Base-by-base conservation (phyloP, 37 sponge, comb jelly and placozoan genomes). In the Petrosia ficiformis region DNA sequence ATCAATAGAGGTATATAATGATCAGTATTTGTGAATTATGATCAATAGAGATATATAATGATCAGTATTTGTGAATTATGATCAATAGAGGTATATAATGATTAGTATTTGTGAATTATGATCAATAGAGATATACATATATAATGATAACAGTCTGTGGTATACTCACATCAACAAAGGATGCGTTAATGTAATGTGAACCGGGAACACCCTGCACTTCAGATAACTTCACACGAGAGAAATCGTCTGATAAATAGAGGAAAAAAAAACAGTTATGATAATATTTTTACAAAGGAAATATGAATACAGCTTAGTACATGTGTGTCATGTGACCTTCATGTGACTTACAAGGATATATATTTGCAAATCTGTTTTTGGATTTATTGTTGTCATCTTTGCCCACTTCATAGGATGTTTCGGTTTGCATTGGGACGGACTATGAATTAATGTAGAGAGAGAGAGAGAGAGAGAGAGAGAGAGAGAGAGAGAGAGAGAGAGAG, bases 271-370 rank as follows among this genome's bases (percentile, higher is more conserved):
- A 69, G 5, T 39, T 24, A 29, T 26, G 29, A 16, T n/a, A n/a
- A n/a, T n/a, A n/a, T n/a, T n/a, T n/a, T 11, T 41, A 75, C 21
- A 72, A 54, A 33, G 16, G 65, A 63, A 14, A 63, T 30, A 63
- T 6, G 16, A 63, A 30, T 32, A 30, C 31, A 8, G 8, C 10
- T 63, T 63, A 5, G 16, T 30, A 32, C 28, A 8, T 63, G n/a
- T n/a, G n/a, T n/a, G n/a, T 65, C 2, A 5, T 44, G 2, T 72
- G 52, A 2, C 10, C 16, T 22, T 40, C 10, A 26, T 26, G 14
- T 26, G 4, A 68, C 91, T 81, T 70, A 90, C 91, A 90, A 43
- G 91, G 91, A 56, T 74, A 76, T 66, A 90, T 90, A 75, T 90
- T 90, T 29, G 82, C 77, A 77, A 81, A 90, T 68, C 91, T 76